phyloP scores from a whole-genome alignment of 1,140 invertebrate species.

The Trichogramma pretiosum region DNA sequence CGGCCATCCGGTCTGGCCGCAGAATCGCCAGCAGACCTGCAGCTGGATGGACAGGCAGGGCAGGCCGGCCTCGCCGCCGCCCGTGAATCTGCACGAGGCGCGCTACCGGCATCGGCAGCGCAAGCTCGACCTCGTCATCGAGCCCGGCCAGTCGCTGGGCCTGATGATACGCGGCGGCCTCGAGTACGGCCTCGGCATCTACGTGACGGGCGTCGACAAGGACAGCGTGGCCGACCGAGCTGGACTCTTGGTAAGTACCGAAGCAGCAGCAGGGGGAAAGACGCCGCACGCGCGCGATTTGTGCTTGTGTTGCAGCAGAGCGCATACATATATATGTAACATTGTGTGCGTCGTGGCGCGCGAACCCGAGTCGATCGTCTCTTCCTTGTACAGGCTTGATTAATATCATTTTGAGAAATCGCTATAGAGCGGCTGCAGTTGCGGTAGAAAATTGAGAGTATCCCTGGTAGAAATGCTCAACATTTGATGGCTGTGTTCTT shows the following conservation, averaged over 20 bases:
- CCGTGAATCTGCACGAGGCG: conserved; percentile 37
- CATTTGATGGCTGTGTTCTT: too few species aligned
- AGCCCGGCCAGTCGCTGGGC: conserved; percentile 81
- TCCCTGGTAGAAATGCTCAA: too few species aligned
- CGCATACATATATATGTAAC: too few species aligned
- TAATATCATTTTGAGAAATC: too few species aligned
- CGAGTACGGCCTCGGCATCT: conserved; percentile 90
- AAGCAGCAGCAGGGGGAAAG: too few species aligned
- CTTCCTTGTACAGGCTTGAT: too few species aligned
- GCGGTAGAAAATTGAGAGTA: too few species aligned
- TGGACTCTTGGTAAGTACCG: conserved; percentile 69
- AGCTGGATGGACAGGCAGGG: conserved; percentile 88
- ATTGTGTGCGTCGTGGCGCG: too few species aligned
- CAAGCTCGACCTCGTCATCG: conserved; percentile 75
- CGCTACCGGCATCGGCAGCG: conserved; percentile 37
- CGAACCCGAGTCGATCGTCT: too few species aligned
- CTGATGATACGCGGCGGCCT: conserved; percentile 88
- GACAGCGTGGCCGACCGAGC: conserved; percentile 83
- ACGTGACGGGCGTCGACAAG: conserved; percentile 87
- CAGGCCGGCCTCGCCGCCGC: conserved; percentile 74
- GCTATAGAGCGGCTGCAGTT: too few species aligned
- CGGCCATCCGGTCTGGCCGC: conserved; percentile 44
- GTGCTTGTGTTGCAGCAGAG: too few species aligned
- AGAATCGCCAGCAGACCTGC: conserved; percentile 67
- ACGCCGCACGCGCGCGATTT: too few species aligned